A percentile compares a stretch with the other conserved stretches of the same genome.
phyloP scores from a whole-genome alignment of 2,113 vertebrate species.

The Seriola quinqueradiata region DNA sequence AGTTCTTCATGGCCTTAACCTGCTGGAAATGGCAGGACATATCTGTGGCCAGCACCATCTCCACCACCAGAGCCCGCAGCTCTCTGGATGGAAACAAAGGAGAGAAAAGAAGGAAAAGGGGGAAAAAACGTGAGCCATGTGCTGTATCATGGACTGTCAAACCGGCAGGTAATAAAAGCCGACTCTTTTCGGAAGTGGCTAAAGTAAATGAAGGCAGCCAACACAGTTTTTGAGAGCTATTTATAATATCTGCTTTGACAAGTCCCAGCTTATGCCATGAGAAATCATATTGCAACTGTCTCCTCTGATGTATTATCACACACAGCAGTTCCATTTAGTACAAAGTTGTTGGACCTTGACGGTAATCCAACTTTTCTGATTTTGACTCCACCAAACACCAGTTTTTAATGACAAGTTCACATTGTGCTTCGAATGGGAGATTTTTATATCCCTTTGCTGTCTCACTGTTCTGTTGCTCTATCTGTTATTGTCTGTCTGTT shows the following conservation, averaged over 20 bases:
- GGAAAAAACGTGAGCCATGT: conserved; percentile 15
- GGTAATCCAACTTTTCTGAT: conserved; percentile 31
- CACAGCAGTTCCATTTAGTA: conserved; percentile 13
- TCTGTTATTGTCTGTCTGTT: not conserved
- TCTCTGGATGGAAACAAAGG: conserved; percentile 84
- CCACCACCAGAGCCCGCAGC: conserved; percentile 94
- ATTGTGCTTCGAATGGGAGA: not conserved
- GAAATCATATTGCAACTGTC: conserved; percentile 40
- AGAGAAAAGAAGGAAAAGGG: not conserved
- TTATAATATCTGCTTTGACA: conserved; percentile 57
- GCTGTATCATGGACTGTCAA: conserved; percentile 35
- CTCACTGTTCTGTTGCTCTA: conserved; percentile 4
- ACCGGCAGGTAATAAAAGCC: conserved; percentile 17
- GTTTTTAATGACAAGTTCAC: conserved; percentile 22
- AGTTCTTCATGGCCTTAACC: conserved; percentile 98
- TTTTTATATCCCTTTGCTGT: conserved; percentile 15
- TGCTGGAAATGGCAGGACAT: conserved; percentile 99
- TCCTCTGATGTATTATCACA: conserved; percentile 39
- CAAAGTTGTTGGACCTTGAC: conserved; percentile 48
- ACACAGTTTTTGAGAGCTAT: conserved; percentile 43
- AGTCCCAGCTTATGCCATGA: conserved; percentile 11
- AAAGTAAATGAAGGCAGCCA: conserved; percentile 39
- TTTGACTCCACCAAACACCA: not conserved
- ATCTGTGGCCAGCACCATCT: conserved; percentile 98
- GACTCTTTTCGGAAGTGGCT: conserved; percentile 14